Evolutionary conservation across 2,888 invertebrate genomes (phyloP), one percentile per base, ranked within the genome.

Genomic region (Diabrotica balteata): DNA sequence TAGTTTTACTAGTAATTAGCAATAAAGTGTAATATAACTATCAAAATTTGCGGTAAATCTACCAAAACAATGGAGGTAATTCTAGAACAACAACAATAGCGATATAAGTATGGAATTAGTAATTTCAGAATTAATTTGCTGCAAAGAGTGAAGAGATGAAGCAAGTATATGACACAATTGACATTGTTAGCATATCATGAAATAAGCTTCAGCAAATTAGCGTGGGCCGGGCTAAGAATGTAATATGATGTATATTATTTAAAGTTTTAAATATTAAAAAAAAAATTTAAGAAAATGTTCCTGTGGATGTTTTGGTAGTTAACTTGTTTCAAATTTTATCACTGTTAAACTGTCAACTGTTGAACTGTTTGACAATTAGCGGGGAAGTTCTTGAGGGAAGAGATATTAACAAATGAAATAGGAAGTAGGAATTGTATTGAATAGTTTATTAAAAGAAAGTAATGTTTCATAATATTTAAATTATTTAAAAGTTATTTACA

Each of bases 151-250:
- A 57, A 73, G 70, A 73, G 72, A 73, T 64, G 73, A 67, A 73
- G 67, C 59, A 69, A 73, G 72, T 72, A 64, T 72, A 70, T 71
- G 66, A 77, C 70, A 78, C 79, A 79, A 80, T 80, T 76, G 79
- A 79, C 76, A 78, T 79, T 79, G 78, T 78, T 78, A 79, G 77
- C 78, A 77, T 79, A 78, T 78, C 76, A 79, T 70, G 74, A 74
- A 74, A 74, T 75, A 72, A 74, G 77, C 73, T 70, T 75, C 71
- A 75, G 76, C 73, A 72, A 73, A 76, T 76, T 43, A 42, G 3
- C 43, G n/a, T 44, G 55, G 17, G 17, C 3, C 45, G 55, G 55
- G 44, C 45, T 45, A 9, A 47, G 32, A 32, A 32, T 32, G 32
- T 32, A 4, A 32, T 32, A 32, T 32, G 17, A 17, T 17, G 2